These are phyloP conservation scores for Mesochorus sp. DNA, from an alignment of 2,888 invertebrate species.

Conservation along the genomic window DNA sequence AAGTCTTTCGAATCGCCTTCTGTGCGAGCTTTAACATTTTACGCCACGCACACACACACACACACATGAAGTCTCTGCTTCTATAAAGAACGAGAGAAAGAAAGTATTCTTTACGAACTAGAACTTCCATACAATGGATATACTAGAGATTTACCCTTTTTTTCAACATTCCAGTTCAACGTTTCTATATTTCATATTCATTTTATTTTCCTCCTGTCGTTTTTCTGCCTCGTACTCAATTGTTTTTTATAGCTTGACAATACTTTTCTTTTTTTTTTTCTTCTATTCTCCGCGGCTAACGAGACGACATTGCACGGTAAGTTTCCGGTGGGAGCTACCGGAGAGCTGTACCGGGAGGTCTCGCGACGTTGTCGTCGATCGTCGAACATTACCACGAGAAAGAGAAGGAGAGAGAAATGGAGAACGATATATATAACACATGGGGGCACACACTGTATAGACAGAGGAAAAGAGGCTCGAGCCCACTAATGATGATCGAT, in stretches of 20 bases:
- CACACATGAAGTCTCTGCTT: no score
- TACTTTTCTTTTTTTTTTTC: neutral
- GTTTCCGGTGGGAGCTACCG: constrained; percentile 47
- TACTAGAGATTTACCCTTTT: neutral
- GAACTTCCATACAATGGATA: constrained; percentile 8
- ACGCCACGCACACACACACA: no score
- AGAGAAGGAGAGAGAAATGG: neutral
- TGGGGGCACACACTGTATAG: neutral
- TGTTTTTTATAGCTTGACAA: neutral
- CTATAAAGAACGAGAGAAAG: constrained; percentile 5
- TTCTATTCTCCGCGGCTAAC: constrained; percentile 9
- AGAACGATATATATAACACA: neutral
- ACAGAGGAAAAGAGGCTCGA: constrained; percentile 50
- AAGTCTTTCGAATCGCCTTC: constrained; percentile 32
- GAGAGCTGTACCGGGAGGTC: constrained; percentile 39
- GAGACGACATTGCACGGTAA: constrained; percentile 32
- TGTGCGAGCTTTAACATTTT: constrained; percentile 4
- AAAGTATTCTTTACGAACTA: constrained; percentile 25
- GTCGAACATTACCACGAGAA: constrained; percentile 17
- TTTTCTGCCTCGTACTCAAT: neutral
- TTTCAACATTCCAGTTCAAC: neutral
- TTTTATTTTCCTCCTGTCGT: neutral
- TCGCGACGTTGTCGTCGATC: constrained; percentile 42
- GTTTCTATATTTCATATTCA: constrained; percentile 3
- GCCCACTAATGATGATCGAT: constrained; percentile 73